These are phyloP conservation scores for Sebastes matsubarae DNA, from an alignment of 2,797 vertebrate species.

Conservation along the genomic window DNA sequence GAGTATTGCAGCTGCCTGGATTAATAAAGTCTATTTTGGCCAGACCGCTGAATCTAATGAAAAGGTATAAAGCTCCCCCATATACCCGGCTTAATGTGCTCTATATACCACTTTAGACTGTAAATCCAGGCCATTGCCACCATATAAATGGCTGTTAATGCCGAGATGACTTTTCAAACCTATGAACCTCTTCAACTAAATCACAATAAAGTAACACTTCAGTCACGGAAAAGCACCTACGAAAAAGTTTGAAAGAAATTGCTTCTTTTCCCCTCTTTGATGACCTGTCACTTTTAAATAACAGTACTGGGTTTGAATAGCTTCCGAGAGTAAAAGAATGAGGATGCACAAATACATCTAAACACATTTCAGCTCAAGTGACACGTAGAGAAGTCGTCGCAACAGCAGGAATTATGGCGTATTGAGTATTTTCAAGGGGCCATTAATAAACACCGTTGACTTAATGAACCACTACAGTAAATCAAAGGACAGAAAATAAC, in stretches of 20 bases:
- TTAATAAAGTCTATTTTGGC: slow-evolving; percentile 38
- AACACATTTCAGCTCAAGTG: not conserved
- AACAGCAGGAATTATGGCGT: not conserved
- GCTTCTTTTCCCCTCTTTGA: not conserved
- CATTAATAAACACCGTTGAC: not conserved
- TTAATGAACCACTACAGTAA: not conserved
- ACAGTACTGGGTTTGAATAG: not conserved
- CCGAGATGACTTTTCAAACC: slow-evolving; percentile 11
- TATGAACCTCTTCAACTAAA: slow-evolving; percentile 12
- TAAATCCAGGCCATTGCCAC: not conserved
- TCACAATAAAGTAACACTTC: slow-evolving; percentile 25
- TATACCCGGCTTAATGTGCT: slow-evolving; percentile 33
- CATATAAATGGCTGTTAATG: slow-evolving; percentile 19
- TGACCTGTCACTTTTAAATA: not conserved
- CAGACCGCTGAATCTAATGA: slow-evolving; percentile 12
- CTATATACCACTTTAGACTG: slow-evolving; percentile 14
- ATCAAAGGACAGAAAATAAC: not conserved
- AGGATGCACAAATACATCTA: not conserved
- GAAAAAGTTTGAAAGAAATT: not conserved
- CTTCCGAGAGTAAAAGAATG: not conserved
- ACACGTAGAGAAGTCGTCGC: not conserved
- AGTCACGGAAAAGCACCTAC: not conserved
- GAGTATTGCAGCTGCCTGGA: not conserved
- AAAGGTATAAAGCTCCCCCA: slow-evolving; percentile 13
- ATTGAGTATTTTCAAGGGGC: not conserved